Evolutionary conservation across 1,140 invertebrate genomes (phyloP), one percentile per base, ranked within the genome.

Genomic region (Tetramorium simillimum): DNA sequence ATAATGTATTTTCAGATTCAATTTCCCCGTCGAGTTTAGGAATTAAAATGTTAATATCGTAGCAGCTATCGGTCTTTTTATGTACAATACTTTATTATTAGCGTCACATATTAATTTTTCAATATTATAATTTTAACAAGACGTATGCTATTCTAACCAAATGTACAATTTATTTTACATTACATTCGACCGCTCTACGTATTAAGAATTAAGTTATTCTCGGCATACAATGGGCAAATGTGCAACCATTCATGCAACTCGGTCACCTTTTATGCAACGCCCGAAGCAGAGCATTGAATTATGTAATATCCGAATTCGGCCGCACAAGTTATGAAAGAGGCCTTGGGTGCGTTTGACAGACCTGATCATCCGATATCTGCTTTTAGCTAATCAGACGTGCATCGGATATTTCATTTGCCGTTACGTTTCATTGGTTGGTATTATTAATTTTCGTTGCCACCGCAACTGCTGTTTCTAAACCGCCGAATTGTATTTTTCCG

Each of bases 201-300:
- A 60, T 84, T 84, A 46, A 14, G 46, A 53, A 60, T 84, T 84
- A 46, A 14, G 60, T 67, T 73, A 73, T 75, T 62, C 53, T 37
- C 53, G 18, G 33, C 10, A 2, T 51, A 75, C 53, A 82, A 58
- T 58, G 24, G 69, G n/a, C 53, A 89, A 85, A 76, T 65, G 53
- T 63, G 65, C 43, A 82, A 63, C 53, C 60, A 85, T 18, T 56
- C 78, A 85, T 75, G 70, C 43, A 88, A 85, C 63, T 85, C 58
- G 88, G 78, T 46, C 78, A 85, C 82, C 86, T 72, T 84, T 88
- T 84, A 85, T 53, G 40, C 67, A 65, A 84, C 37, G 65, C 46
- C 81, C 56, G 46, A 84, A 88, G 60, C 69, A 86, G 62, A 84
- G 62, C 72, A 49, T 85, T 69, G 62, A 88, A 88, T 88, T 88